Conservation (phyloP, 2,888 invertebrate genomes). For the Ormyrus thymus region DNA sequence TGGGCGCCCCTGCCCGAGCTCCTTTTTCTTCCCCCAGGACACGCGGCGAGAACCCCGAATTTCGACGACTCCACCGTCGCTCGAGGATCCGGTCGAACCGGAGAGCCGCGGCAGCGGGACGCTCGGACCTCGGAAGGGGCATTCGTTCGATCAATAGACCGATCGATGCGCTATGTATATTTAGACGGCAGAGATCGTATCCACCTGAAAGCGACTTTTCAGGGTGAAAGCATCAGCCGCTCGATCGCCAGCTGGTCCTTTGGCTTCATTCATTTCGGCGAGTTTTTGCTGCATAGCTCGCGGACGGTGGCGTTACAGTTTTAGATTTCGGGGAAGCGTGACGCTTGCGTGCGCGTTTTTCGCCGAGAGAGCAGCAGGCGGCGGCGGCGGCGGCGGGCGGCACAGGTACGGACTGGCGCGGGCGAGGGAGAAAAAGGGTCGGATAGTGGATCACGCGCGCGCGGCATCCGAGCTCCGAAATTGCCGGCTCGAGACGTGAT, state of each 20-base stretch:
- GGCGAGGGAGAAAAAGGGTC: too few species aligned
- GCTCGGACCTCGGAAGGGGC: too few species aligned
- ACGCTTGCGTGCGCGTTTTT: constrained; percentile 20
- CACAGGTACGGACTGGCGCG: neutral
- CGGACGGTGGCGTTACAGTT: constrained; percentile 29
- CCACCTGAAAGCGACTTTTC: too few species aligned
- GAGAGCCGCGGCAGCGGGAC: too few species aligned
- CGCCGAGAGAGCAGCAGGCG: neutral
- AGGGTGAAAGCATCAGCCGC: too few species aligned
- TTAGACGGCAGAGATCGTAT: too few species aligned
- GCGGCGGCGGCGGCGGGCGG: neutral
- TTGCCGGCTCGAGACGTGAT: neutral
- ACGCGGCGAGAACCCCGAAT: too few species aligned
- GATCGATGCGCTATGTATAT: too few species aligned
- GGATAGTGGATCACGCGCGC: neutral
- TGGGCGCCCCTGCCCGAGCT: neutral
- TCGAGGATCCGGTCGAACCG: too few species aligned
- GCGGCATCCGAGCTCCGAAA: neutral
- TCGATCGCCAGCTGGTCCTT: neutral
- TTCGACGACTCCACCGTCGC: too few species aligned
- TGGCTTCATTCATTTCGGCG: constrained; percentile 13
- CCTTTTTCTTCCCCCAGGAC: neutral
- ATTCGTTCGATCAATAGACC: too few species aligned
- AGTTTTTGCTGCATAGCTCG: constrained; percentile 31
- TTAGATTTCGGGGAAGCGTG: constrained; percentile 53